Conservation (phyloP, 2,113 vertebrate genomes). For the Helogale parvula region DNA sequence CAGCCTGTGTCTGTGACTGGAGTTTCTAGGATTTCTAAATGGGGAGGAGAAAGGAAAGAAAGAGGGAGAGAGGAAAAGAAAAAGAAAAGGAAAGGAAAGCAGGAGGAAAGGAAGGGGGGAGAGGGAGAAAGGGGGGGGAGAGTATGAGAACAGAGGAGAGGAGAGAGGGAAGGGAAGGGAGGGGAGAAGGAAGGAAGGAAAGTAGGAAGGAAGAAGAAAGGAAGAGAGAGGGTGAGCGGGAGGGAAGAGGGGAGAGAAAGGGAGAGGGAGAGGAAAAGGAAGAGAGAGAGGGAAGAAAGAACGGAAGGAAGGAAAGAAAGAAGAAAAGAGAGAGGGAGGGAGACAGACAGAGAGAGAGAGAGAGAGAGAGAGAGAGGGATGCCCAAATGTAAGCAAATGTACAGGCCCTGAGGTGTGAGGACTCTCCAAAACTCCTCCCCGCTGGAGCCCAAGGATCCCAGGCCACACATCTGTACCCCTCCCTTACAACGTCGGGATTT, state of each 20-base stretch:
- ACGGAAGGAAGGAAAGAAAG: too few species aligned
- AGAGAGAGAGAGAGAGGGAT: neutral
- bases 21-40: neutral
- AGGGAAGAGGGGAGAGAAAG: too few species aligned
- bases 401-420: neutral
- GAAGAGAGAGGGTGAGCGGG: accelerated
- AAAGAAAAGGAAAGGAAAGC: neutral
- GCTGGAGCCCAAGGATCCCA: neutral
- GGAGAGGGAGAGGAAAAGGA: too few species aligned
- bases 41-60: neutral
- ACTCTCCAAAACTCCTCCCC: neutral
- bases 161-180: too few species aligned
- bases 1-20: neutral
- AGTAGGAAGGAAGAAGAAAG: too few species aligned
- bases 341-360: neutral
- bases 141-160: too few species aligned
- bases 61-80: neutral
- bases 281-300: too few species aligned
- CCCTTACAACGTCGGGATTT: neutral
- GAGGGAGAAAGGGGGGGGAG: too few species aligned
- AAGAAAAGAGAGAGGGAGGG: neutral
- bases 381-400: neutral
- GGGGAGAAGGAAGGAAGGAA: too few species aligned
- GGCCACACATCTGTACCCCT: neutral
- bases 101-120: too few species aligned